phyloP scores from a whole-genome alignment of 2,113 vertebrate genomes.

The Trematocara zebra region DNA sequence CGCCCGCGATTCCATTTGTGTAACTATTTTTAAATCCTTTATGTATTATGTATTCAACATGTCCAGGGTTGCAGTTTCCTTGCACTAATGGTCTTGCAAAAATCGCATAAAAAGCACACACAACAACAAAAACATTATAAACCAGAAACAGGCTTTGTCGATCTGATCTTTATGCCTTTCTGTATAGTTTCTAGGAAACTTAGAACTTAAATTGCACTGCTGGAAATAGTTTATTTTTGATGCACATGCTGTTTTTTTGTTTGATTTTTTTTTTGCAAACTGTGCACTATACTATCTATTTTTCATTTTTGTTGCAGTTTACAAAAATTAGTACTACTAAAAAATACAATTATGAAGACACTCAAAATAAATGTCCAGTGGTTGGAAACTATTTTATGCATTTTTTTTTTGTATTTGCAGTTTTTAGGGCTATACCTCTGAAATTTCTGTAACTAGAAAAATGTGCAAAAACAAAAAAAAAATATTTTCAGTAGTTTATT shows the following conservation, averaged over 20 bases:
- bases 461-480: neutral
- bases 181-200: neutral
- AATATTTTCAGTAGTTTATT: neutral
- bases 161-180: neutral
- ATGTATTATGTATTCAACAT: neutral
- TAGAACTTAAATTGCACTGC: neutral
- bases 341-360: neutral
- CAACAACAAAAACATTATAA: neutral
- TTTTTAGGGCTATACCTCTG: neutral
- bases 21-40: neutral
- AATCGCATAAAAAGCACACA: neutral
- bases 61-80: neutral
- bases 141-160: neutral
- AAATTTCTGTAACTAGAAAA: neutral
- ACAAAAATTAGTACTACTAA: neutral
- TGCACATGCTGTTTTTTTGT: neutral
- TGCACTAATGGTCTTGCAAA: neutral
- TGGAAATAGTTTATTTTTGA: neutral
- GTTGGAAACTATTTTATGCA: neutral
- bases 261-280: neutral
- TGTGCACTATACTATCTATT: neutral
- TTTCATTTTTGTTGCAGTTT: neutral
- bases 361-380: fast-evolving
- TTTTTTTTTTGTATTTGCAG: neutral
- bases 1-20: neutral